These are phyloP conservation scores for Diadophis punctatus DNA, from an alignment of 2,113 vertebrate species.

Conservation along the genomic window DNA sequence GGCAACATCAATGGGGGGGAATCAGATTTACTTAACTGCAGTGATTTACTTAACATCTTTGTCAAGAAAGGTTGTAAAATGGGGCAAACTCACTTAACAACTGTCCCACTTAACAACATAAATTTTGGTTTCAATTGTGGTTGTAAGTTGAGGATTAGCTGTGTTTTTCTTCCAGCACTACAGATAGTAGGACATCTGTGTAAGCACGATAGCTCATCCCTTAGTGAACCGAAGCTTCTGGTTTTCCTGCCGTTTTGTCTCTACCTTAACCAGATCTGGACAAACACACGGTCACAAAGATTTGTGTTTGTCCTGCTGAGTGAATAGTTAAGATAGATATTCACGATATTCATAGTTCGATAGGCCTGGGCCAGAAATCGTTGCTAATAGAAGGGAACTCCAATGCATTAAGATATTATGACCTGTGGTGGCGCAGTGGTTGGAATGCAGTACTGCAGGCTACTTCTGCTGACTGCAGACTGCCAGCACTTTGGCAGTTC, in stretches of 20 bases:
- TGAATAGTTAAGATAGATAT: not conserved
- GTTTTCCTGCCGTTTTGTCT: not conserved
- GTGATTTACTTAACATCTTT: no score
- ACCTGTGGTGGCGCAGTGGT: no score
- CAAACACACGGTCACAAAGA: not conserved
- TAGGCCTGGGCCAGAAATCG: not conserved
- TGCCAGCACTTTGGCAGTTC: no score
- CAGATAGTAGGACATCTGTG: not conserved
- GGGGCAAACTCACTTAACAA: no score
- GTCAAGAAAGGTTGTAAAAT: no score
- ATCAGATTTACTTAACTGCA: no score
- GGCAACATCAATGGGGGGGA: no score
- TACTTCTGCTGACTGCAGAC: no score
- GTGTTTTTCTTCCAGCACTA: not conserved
- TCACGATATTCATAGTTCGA: not conserved
- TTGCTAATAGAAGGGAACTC: not conserved
- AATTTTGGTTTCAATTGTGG: no score
- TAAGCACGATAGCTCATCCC: not conserved
- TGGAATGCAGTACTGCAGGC: no score
- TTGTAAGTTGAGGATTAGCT: no score
- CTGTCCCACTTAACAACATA: no score
- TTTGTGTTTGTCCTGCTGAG: not conserved
- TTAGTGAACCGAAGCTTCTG: not conserved
- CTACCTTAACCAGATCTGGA: not conserved
- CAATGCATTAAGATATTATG: not conserved